Conservation (phyloP, 2,888 invertebrate species). For the Amphiduros pacificus region DNA sequence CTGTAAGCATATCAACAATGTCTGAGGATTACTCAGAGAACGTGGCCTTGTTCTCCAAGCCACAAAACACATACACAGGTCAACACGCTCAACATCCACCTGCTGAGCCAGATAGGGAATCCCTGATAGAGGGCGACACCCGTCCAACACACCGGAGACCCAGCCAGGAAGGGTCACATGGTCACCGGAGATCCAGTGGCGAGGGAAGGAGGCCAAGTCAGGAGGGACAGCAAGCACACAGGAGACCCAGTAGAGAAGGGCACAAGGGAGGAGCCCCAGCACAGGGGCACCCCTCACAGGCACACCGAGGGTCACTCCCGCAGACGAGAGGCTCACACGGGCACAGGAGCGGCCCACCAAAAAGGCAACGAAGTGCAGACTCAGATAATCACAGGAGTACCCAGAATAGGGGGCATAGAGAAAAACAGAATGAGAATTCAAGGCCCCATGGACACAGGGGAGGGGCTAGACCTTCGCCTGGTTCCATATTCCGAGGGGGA, state of each 20-base stretch:
- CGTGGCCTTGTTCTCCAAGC: constrained; percentile 13
- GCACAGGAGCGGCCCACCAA: not conserved
- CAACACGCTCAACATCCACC: not conserved
- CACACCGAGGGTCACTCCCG: not conserved
- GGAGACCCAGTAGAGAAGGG: not conserved
- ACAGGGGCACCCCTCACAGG: not conserved
- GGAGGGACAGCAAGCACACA: not conserved
- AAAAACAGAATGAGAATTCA: too few relatives aligned
- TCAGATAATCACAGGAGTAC: not conserved
- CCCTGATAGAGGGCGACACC: not conserved
- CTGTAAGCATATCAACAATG: constrained; percentile 1
- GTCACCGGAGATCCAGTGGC: not conserved
- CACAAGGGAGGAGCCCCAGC: constrained; percentile 4
- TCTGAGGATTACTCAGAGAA: constrained; percentile 9
- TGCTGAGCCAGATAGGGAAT: not conserved
- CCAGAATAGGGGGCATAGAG: too few relatives aligned
- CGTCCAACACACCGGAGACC: not conserved
- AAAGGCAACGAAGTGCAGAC: too few relatives aligned
- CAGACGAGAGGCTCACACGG: not conserved
- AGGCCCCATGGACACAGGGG: too few relatives aligned
- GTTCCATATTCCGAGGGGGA: too few relatives aligned
- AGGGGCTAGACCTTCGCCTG: too few relatives aligned
- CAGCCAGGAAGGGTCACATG: not conserved
- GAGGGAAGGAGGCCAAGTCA: not conserved
- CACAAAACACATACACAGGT: constrained; percentile 6